phyloP scores from a whole-genome alignment of 2,888 invertebrate species.

The Eurytoma adleriae region DNA sequence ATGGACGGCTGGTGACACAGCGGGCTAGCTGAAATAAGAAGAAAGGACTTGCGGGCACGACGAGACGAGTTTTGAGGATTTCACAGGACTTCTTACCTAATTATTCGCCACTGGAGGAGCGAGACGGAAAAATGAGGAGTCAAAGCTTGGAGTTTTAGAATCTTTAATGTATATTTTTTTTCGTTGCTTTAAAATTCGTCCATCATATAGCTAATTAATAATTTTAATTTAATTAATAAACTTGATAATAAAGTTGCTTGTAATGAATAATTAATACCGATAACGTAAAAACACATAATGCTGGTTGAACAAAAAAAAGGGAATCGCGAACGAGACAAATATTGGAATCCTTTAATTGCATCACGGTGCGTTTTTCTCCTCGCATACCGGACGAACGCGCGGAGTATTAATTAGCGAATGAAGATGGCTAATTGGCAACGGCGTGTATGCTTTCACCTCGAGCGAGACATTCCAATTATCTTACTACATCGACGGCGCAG shows the following conservation, averaged over 20 bases:
- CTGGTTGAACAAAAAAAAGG: neutral
- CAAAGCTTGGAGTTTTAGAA: no score
- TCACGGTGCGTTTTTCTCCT: slow-evolving; percentile 19
- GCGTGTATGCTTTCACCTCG: slow-evolving; percentile 34
- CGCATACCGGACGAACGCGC: neutral
- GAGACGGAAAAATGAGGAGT: no score
- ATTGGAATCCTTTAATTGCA: slow-evolving; percentile 40
- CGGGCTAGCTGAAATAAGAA: neutral
- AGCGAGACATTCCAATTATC: slow-evolving; percentile 38
- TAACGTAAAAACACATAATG: no score
- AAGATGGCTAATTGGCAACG: slow-evolving; percentile 46
- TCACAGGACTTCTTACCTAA: neutral
- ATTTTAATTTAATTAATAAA: no score
- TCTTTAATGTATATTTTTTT: no score
- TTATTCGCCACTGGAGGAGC: no score
- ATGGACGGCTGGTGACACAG: neutral
- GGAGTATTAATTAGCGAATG: slow-evolving; percentile 44
- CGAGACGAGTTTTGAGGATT: slow-evolving; percentile 14
- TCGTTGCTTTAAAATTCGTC: no score
- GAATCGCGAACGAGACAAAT: neutral
- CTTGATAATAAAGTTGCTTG: no score
- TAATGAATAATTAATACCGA: no score
- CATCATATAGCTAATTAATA: no score
- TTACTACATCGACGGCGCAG: neutral
- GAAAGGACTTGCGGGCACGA: neutral